phyloP scores from a whole-genome alignment of 2,888 invertebrate species.

The Ethmia dodecea region DNA sequence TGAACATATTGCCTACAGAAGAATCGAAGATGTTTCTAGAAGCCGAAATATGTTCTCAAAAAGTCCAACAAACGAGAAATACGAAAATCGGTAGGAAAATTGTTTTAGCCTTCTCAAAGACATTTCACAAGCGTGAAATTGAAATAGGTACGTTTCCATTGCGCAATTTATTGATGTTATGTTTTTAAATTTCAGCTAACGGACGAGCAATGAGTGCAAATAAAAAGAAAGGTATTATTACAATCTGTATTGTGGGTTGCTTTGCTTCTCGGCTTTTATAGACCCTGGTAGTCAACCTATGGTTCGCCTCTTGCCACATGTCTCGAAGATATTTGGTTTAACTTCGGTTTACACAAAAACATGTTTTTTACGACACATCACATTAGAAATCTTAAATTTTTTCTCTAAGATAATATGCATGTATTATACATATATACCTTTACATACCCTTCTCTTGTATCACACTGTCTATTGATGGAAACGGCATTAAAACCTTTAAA shows the following conservation, averaged over 20 bases:
- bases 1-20: constrained; percentile 24
- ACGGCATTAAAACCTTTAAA: too few species aligned
- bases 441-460: too few species aligned
- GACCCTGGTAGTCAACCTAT: too few species aligned
- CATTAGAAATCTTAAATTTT: too few species aligned
- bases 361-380: too few species aligned
- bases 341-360: too few species aligned
- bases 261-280: too few species aligned
- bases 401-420: too few species aligned
- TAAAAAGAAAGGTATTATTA: constrained; percentile 49
- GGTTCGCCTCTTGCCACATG: too few species aligned
- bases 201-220: constrained; percentile 43
- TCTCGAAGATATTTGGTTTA: too few species aligned
- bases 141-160: constrained; percentile 19
- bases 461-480: too few species aligned
- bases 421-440: too few species aligned
- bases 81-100: constrained; percentile 52
- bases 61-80: constrained; percentile 30
- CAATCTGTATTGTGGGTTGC: not conserved
- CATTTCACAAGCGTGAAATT: constrained; percentile 20
- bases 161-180: not conserved
- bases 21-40: constrained; percentile 32
- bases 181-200: constrained; percentile 43
- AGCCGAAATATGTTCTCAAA: constrained; percentile 22
- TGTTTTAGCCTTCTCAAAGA: constrained; percentile 28